Evolutionary conservation across 2,888 invertebrate species (phyloP).

Genomic region (Trileptium ribeirensis): DNA sequence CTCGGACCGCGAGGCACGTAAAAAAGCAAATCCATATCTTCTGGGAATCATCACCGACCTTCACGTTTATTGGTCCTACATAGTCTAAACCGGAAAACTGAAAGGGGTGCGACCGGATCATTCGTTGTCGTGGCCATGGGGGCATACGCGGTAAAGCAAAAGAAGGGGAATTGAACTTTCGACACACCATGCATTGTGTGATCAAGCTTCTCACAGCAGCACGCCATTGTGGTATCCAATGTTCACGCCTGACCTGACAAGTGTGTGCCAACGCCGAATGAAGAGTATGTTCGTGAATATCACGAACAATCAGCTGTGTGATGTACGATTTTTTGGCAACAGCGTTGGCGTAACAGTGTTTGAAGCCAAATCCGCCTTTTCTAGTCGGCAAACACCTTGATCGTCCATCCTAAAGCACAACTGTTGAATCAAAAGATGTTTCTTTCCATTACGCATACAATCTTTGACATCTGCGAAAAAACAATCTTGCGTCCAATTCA

Average conservation of each 20-base stretch:
- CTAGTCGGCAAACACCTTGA: constrained; percentile 2
- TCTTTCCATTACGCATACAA: no score
- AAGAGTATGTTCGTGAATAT: neutral
- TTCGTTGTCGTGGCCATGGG: neutral
- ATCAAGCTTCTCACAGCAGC: neutral
- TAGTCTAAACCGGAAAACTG: neutral
- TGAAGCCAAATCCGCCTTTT: neutral
- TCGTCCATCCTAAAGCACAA: neutral
- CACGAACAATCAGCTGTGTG: neutral
- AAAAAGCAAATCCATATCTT: no score
- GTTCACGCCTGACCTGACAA: neutral
- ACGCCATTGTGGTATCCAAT: constrained; percentile 11
- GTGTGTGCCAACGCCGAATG: constrained; percentile 5
- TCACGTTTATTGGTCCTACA: constrained; percentile 9
- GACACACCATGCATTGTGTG: neutral
- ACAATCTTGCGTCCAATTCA: no score
- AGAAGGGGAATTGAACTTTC: neutral
- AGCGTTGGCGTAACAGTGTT: neutral
- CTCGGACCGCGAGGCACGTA: constrained; percentile 20
- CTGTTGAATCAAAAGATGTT: neutral
- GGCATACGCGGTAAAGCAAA: neutral
- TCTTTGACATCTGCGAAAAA: no score
- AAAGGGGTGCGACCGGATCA: neutral
- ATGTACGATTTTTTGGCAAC: neutral
- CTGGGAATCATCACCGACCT: constrained; percentile 30